These are phyloP conservation scores for Polyergus mexicanus DNA, from an alignment of 1,140 invertebrate species.

Conservation along the genomic window DNA sequence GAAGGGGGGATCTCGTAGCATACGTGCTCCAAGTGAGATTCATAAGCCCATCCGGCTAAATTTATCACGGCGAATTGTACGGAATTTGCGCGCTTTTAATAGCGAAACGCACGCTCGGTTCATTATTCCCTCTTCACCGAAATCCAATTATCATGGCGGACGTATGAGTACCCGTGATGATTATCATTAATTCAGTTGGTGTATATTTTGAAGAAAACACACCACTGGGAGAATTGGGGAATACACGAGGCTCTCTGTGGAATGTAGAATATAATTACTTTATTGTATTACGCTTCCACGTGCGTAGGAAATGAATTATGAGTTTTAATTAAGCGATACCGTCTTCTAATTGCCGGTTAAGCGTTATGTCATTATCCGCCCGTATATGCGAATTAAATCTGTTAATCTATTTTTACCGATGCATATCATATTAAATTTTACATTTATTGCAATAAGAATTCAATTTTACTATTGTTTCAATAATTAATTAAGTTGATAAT, in stretches of 20 bases:
- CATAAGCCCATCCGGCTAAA: conserved; percentile 32
- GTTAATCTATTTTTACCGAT: conserved; percentile 13
- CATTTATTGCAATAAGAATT: no score
- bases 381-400: conserved; percentile 9
- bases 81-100: conserved; percentile 23
- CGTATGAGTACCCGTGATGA: conserved; percentile 14
- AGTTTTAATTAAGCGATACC: conserved; percentile 39
- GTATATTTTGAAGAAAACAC: conserved; percentile 12
- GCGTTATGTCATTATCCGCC: not conserved
- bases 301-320: conserved; percentile 31
- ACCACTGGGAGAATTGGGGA: not conserved
- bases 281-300: conserved; percentile 48
- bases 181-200: conserved; percentile 40
- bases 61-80: conserved; percentile 26
- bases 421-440: not conserved
- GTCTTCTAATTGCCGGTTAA: conserved; percentile 25
- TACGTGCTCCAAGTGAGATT: conserved; percentile 39
- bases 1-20: conserved; percentile 7
- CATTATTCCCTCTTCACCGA: conserved; percentile 28
- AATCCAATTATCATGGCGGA: conserved; percentile 31
- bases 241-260: not conserved
- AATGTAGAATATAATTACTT: conserved; percentile 38
- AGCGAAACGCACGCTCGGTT: not conserved
- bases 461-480: no score
- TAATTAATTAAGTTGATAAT: no score